Conservation (phyloP, 2,113 vertebrate genomes). For the Oceanodroma tethys region DNA sequence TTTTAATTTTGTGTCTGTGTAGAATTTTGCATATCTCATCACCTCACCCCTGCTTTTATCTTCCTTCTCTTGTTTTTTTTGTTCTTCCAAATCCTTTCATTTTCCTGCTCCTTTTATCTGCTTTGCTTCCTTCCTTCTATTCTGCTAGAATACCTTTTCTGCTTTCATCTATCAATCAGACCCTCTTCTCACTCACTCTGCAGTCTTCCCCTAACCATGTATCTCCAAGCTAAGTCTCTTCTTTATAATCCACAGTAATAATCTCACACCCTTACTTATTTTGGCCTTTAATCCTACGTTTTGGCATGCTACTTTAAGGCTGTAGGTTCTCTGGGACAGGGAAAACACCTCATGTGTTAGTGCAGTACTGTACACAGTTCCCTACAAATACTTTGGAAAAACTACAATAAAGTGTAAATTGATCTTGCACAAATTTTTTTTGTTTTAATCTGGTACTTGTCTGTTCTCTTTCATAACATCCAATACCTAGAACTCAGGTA, state of each 20-base stretch:
- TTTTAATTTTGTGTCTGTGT: conserved; percentile 51
- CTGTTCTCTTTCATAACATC: not conserved
- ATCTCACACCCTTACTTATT: not conserved
- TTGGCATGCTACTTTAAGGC: not conserved
- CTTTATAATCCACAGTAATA: not conserved
- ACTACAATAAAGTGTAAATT: not conserved
- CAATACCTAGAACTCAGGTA: not conserved
- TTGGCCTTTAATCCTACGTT: not conserved
- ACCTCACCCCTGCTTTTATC: conserved; percentile 49
- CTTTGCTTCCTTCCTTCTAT: conserved; percentile 20
- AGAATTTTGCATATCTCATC: conserved; percentile 53
- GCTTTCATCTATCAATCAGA: not conserved
- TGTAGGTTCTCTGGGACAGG: not conserved
- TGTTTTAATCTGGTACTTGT: not conserved
- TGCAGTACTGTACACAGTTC: not conserved
- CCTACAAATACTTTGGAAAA: not conserved
- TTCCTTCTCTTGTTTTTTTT: conserved; percentile 16
- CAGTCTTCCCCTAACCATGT: not conserved
- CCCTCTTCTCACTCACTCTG: not conserved
- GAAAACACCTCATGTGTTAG: not conserved
- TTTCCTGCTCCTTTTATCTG: conserved; percentile 44
- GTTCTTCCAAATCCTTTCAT: conserved; percentile 43
- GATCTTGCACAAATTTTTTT: not conserved
- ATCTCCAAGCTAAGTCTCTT: not conserved
- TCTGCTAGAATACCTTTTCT: not conserved